These are phyloP conservation scores for Epizoanthus stellaris DNA, from an alignment of 92 coral and sea anemone genomes.

Conservation along the genomic window DNA sequence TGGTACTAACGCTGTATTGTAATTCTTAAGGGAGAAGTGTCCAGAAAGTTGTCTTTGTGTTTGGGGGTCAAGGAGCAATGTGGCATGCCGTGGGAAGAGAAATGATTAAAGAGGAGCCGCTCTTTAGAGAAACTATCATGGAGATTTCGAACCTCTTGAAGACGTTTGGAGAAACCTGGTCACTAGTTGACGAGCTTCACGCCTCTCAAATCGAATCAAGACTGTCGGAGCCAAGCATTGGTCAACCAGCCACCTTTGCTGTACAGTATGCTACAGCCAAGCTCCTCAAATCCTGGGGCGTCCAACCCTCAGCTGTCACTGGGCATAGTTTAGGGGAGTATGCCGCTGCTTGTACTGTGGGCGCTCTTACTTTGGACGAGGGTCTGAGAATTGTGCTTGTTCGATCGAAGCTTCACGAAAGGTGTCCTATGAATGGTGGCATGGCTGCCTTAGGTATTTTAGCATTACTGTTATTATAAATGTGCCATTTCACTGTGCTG, in stretches of 20 bases:
- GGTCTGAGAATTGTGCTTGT: constrained; percentile 51
- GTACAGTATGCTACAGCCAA: constrained; percentile 60
- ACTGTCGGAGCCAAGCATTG: constrained; percentile 45
- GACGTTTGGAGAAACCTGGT: constrained; percentile 52
- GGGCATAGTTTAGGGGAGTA: constrained; percentile 80
- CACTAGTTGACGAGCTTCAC: constrained; percentile 50
- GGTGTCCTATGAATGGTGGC: constrained; percentile 58
- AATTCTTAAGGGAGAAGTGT: not conserved
- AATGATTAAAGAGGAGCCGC: constrained; percentile 55
- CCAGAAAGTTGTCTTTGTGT: constrained; percentile 65
- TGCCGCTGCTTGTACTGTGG: constrained; percentile 70
- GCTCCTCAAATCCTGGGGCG: constrained; percentile 65
- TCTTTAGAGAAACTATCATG: constrained; percentile 48
- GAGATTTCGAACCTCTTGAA: constrained; percentile 49
- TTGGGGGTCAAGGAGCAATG: constrained; percentile 79
- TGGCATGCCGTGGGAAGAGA: constrained; percentile 80
- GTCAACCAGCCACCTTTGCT: constrained; percentile 72
- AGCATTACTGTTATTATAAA: no score
- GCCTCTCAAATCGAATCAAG: constrained; percentile 53
- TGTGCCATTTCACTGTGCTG: no score
- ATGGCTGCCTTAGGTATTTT: constrained; percentile 65
- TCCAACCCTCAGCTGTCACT: constrained; percentile 70
- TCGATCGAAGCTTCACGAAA: constrained; percentile 65
- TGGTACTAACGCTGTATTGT: no score
- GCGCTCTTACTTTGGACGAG: constrained; percentile 51